A percentile compares a stretch with the other conserved stretches of the same genome.
Conservation (phyloP, 2,888 invertebrate species). For the Thalpophila matura region DNA sequence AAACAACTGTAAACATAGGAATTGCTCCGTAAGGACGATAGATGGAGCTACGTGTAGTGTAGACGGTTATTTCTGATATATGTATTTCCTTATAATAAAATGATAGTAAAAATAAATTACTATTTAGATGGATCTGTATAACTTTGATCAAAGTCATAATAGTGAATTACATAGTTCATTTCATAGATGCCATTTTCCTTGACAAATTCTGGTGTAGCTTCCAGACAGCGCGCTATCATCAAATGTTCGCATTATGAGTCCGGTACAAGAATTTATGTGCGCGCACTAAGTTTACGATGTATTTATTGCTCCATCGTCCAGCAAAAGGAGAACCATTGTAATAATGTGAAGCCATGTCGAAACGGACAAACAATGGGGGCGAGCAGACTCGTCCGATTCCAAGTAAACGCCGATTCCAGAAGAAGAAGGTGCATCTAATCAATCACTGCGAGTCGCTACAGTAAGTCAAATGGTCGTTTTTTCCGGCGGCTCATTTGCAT, state of each 20-base stretch:
- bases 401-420: slow-evolving; percentile 75
- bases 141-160: slow-evolving; percentile 6
- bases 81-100: slow-evolving; percentile 30
- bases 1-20: slow-evolving; percentile 57
- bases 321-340: slow-evolving; percentile 68
- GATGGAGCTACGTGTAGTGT: slow-evolving; percentile 66
- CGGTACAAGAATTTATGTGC: slow-evolving; percentile 74
- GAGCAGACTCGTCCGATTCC: slow-evolving; percentile 72
- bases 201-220: slow-evolving; percentile 24
- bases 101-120: slow-evolving; percentile 19
- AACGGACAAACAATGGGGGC: slow-evolving; percentile 77
- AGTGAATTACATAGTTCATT: background rate
- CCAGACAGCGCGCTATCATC: slow-evolving; percentile 56
- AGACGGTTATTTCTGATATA: slow-evolving; percentile 39
- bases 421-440: slow-evolving; percentile 87
- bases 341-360: slow-evolving; percentile 74
- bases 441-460: slow-evolving; percentile 81
- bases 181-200: slow-evolving; percentile 8
- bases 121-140: slow-evolving; percentile 31
- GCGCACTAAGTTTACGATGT: slow-evolving; percentile 76
- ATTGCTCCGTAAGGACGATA: slow-evolving; percentile 60
- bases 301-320: slow-evolving; percentile 75
- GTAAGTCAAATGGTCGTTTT: slow-evolving; percentile 81
- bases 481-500: slow-evolving; percentile 83
- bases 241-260: slow-evolving; percentile 70